phyloP scores from a whole-genome alignment of 2,113 vertebrate species.

The Microcebus griseorufus region DNA sequence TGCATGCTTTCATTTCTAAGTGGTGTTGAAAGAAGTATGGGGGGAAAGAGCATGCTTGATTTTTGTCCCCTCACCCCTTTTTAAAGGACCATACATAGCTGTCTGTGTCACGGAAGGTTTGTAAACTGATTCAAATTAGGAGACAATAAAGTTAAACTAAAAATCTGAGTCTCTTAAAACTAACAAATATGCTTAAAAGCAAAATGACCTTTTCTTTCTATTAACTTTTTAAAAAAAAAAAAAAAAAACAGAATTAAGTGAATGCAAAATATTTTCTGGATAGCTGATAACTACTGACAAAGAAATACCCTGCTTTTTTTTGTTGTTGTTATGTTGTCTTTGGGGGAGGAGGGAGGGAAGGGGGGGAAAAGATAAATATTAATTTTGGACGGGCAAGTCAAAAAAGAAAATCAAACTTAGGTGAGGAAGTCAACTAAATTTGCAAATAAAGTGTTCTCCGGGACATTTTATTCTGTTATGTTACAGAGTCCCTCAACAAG shows the following conservation, averaged over 20 bases:
- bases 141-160: slow-evolving; percentile 54
- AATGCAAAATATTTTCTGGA: slow-evolving; percentile 57
- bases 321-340: not conserved
- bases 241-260: slow-evolving; percentile 44
- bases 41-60: not conserved
- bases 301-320: slow-evolving; percentile 31
- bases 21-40: not conserved
- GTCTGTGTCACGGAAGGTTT: not conserved
- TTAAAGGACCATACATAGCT: slow-evolving; percentile 17
- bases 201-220: slow-evolving; percentile 9
- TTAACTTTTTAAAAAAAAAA: slow-evolving; percentile 13
- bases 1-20: slow-evolving; percentile 39
- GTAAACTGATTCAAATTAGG: slow-evolving; percentile 47
- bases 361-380: not conserved
- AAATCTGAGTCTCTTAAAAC: not conserved
- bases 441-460: slow-evolving; percentile 57
- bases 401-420: slow-evolving; percentile 31
- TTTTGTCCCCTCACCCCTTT: not conserved
- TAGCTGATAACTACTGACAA: slow-evolving; percentile 53
- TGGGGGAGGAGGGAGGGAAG: not conserved
- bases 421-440: not conserved
- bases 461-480: slow-evolving; percentile 60
- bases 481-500: not conserved
- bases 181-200: not conserved
- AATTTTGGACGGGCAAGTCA: not conserved